Percentiles rank a stretch among this genome's conserved stretches.
Conservation (phyloP, 2,113 vertebrate genomes). For the Varanus salvator region DNA sequence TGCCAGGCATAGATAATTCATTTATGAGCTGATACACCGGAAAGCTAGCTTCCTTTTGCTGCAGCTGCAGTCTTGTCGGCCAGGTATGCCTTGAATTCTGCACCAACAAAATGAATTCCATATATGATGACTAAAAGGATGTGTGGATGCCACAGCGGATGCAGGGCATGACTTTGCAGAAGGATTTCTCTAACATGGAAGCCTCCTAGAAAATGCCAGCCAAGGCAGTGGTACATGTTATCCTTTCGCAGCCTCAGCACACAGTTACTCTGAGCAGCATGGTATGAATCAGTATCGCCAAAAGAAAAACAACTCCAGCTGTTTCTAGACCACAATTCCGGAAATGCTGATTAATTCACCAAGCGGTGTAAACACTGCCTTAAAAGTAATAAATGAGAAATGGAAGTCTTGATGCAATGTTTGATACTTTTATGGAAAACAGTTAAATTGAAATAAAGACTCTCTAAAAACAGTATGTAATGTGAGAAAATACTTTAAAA, state of each 20-base stretch:
- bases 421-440: neutral
- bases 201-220: neutral
- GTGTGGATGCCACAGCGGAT: neutral
- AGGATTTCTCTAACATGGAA: neutral
- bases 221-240: fast-evolving
- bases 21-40: constrained; percentile 67
- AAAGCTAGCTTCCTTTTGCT: constrained; percentile 49
- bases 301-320: neutral
- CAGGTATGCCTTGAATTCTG: constrained; percentile 28
- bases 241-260: neutral
- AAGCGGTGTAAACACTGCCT: neutral
- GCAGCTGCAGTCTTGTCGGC: constrained; percentile 1
- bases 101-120: constrained; percentile 20
- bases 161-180: constrained; percentile 19
- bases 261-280: neutral
- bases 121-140: neutral
- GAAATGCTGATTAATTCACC: neutral
- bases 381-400: neutral
- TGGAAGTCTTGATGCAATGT: neutral
- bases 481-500: constrained; percentile 19
- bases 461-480: neutral
- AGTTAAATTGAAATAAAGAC: neutral
- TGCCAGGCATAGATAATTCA: constrained; percentile 49
- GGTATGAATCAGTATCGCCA: fast-evolving
- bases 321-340: neutral